These are phyloP conservation scores for Sylvicapra grimmia DNA, from an alignment of 2,113 vertebrate genomes.

Conservation along the genomic window DNA sequence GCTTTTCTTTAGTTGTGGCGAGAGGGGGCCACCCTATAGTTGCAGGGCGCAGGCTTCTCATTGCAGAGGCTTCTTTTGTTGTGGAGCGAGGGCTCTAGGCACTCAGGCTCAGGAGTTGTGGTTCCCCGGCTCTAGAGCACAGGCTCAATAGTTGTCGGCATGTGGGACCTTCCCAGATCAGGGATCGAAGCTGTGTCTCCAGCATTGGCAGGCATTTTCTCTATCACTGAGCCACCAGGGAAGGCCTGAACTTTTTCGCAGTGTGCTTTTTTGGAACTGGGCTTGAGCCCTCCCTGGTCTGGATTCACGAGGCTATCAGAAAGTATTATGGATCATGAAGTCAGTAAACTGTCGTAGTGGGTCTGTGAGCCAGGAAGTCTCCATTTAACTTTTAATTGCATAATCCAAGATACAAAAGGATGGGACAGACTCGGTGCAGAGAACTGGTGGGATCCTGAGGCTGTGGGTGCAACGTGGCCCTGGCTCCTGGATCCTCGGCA, in stretches of 20 bases:
- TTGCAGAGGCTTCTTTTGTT: background rate
- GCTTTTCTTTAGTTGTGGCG: background rate
- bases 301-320: background rate
- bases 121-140: background rate
- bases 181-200: background rate
- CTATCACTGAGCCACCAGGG: background rate
- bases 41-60: accelerated
- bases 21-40: background rate
- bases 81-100: accelerated
- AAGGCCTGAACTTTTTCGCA: background rate
- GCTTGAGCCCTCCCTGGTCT: background rate
- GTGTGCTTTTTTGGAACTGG: background rate
- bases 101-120: background rate
- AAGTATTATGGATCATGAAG: background rate
- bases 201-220: background rate
- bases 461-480: background rate
- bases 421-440: background rate
- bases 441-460: background rate
- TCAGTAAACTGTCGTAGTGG: background rate
- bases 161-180: background rate
- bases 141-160: accelerated
- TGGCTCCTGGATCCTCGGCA: background rate
- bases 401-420: background rate
- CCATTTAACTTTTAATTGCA: background rate
- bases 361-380: background rate